Percentiles rank a stretch among this genome's conserved stretches.
phyloP scores from a whole-genome alignment of 2,797 vertebrate genomes.

The Dallia pectoralis region DNA sequence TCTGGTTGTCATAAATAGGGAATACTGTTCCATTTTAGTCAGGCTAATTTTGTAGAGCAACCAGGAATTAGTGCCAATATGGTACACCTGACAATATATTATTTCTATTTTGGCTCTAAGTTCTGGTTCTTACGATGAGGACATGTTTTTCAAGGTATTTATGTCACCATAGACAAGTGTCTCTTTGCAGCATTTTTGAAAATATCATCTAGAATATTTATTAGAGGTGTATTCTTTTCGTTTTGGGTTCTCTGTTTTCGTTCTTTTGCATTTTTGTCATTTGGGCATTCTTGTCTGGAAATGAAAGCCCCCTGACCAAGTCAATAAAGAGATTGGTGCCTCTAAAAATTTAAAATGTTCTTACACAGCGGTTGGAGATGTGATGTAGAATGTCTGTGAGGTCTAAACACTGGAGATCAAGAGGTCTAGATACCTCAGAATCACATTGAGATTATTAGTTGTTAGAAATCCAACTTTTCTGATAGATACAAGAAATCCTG shows the following conservation, averaged over 20 bases:
- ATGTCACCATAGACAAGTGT: constrained; percentile 4
- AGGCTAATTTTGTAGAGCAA: constrained; percentile 14
- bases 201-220: not conserved
- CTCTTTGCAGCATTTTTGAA: not conserved
- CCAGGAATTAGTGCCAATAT: constrained; percentile 33
- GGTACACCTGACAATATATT: constrained; percentile 8
- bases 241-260: not conserved
- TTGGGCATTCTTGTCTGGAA: not conserved
- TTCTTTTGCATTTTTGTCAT: not conserved
- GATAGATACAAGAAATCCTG: constrained; percentile 3
- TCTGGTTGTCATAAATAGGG: constrained; percentile 7
- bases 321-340: not conserved
- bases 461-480: too few relatives aligned
- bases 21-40: not conserved
- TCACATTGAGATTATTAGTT: too few relatives aligned
- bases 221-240: not conserved
- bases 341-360: too few relatives aligned
- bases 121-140: constrained; percentile 1
- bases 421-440: too few relatives aligned
- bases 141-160: constrained; percentile 6
- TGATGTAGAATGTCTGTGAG: too few relatives aligned
- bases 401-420: too few relatives aligned
- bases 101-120: constrained; percentile 3
- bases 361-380: too few relatives aligned
- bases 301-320: not conserved